Conservation (phyloP, 2,888 invertebrate genomes). For the Gortyna flavago region DNA sequence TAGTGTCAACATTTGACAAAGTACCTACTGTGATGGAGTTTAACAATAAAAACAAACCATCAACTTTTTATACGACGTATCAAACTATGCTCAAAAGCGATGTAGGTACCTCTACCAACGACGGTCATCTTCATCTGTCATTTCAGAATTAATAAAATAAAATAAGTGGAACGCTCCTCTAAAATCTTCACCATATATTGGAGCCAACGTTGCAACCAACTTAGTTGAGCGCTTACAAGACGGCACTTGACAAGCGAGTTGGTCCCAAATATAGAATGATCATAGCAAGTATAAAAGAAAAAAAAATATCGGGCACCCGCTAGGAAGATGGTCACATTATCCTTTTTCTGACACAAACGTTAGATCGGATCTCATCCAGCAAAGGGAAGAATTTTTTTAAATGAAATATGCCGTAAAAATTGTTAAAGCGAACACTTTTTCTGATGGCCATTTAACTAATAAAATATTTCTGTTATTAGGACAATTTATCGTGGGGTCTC, state of each 20-base stretch:
- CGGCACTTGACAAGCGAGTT: slow-evolving; percentile 34
- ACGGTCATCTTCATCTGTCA: slow-evolving; percentile 87
- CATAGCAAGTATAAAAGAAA: slow-evolving; percentile 61
- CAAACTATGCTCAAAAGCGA: slow-evolving; percentile 61
- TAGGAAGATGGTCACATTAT: slow-evolving; percentile 83
- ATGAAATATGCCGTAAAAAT: slow-evolving; percentile 85
- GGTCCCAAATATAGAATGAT: slow-evolving; percentile 40
- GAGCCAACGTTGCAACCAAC: slow-evolving; percentile 22
- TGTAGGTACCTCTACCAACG: slow-evolving; percentile 75
- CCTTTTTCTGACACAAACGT: slow-evolving; percentile 86
- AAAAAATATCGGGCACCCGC: slow-evolving; percentile 83
- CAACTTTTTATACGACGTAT: slow-evolving; percentile 50
- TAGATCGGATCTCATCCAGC: slow-evolving; percentile 86
- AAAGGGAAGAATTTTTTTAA: slow-evolving; percentile 81
- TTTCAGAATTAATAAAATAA: slow-evolving; percentile 82
- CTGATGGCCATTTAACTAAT: slow-evolving; percentile 78
- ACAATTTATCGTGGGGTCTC: slow-evolving; percentile 85
- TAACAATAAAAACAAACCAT: slow-evolving; percentile 55
- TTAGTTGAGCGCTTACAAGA: slow-evolving; percentile 6
- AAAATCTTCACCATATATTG: slow-evolving; percentile 32
- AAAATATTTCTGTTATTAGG: slow-evolving; percentile 88
- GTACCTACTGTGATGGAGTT: slow-evolving; percentile 43
- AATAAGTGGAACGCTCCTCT: slow-evolving; percentile 69
- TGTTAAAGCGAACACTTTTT: slow-evolving; percentile 85
- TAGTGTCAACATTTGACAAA: slow-evolving; percentile 61